Percentiles rank a stretch among this genome's conserved stretches.
phyloP scores from a whole-genome alignment of 2,888 invertebrate genomes.

The Hofmannophila pseudospretella region DNA sequence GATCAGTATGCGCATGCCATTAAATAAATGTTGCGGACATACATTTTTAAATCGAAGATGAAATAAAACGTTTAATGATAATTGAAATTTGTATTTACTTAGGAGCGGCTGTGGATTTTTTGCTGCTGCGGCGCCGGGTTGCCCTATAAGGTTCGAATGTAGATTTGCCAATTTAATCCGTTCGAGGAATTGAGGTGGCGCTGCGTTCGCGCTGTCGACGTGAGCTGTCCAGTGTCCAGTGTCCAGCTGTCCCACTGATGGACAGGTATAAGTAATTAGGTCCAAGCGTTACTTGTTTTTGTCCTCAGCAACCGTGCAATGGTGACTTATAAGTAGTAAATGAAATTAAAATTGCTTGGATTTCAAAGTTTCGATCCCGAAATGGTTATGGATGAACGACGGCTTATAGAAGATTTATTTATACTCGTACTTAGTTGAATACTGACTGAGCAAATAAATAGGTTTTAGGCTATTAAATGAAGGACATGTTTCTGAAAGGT shows the following conservation, averaged over 20 bases:
- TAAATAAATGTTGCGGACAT: conserved; percentile 49
- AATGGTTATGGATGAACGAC: conserved; percentile 12
- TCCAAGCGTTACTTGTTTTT: conserved; percentile 36
- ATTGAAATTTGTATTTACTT: conserved; percentile 75
- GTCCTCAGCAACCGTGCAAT: conserved; percentile 14
- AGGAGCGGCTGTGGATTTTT: conserved; percentile 45
- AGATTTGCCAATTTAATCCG: conserved; percentile 66
- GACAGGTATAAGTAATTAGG: conserved; percentile 45
- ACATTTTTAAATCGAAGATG: conserved; percentile 56
- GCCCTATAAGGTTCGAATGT: conserved; percentile 58
- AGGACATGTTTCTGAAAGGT: too few relatives aligned
- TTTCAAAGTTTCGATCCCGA: conserved; percentile 20
- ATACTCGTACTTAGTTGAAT: too few relatives aligned
- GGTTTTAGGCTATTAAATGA: conserved; percentile 18
- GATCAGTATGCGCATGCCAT: conserved; percentile 69
- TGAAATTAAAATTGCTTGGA: conserved; percentile 30
- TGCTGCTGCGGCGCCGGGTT: conserved; percentile 49
- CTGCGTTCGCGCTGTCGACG: conserved; percentile 20
- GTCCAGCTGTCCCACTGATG: conserved; percentile 38
- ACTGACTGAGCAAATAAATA: too few relatives aligned
- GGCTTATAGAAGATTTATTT: conserved; percentile 6
- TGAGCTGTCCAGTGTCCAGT: conserved; percentile 29
- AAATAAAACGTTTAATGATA: conserved; percentile 70
- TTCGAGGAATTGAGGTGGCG: conserved; percentile 56
- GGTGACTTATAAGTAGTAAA: conserved; percentile 23